Percentiles rank a stretch among this genome's conserved stretches.
Evolutionary conservation across 1,140 invertebrate species (phyloP).

Genomic region (Pantala flavescens): DNA sequence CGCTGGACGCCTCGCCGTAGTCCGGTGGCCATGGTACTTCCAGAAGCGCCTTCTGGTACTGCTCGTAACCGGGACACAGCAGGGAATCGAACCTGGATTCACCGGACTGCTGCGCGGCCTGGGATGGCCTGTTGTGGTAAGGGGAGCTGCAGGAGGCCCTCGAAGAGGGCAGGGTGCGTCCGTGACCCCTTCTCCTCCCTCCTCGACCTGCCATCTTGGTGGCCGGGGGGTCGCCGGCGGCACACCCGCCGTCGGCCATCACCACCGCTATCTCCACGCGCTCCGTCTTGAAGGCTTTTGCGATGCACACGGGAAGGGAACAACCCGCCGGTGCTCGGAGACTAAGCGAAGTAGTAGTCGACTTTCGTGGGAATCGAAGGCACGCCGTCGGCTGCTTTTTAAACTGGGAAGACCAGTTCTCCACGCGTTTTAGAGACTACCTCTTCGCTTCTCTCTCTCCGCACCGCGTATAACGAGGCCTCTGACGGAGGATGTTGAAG

Average conservation of each 20-base stretch:
- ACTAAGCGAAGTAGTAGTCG: background rate
- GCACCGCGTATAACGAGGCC: too few relatives aligned
- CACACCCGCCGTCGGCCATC: background rate
- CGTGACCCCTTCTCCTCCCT: background rate
- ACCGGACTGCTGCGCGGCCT: slow-evolving; percentile 30
- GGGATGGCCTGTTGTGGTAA: slow-evolving; percentile 18
- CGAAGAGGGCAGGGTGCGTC: slow-evolving; percentile 25
- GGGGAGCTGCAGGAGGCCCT: slow-evolving; percentile 28
- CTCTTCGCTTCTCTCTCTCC: background rate
- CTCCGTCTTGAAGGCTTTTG: background rate
- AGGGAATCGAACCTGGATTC: slow-evolving; percentile 21
- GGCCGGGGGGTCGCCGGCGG: slow-evolving; percentile 10
- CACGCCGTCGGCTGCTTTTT: background rate
- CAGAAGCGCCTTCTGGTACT: slow-evolving; percentile 62
- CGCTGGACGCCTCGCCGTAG: slow-evolving; percentile 72
- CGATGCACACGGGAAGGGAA: slow-evolving; percentile 24
- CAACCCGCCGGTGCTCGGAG: background rate
- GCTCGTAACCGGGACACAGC: slow-evolving; percentile 52
- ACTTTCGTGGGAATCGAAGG: background rate
- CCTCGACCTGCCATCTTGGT: background rate
- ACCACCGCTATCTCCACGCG: background rate
- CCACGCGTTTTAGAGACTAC: background rate
- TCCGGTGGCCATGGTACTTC: slow-evolving; percentile 59
- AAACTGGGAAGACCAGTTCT: slow-evolving; percentile 4
- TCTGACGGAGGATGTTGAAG: too few relatives aligned